Conservation (phyloP, 2,888 invertebrate species). For the Drosophila tripunctata region DNA sequence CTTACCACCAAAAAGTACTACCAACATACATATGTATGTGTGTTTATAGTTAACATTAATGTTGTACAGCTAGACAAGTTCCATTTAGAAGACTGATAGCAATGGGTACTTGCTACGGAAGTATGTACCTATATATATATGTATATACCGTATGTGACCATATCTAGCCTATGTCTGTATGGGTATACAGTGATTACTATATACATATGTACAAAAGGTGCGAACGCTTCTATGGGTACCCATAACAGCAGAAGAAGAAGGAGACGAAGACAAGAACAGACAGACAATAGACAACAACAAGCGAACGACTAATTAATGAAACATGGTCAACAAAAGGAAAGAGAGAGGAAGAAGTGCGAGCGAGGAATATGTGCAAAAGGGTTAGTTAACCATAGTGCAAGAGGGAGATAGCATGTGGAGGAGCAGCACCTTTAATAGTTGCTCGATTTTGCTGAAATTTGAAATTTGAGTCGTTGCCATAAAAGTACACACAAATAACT, state of each 20-base stretch:
- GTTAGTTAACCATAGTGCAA: slow-evolving; percentile 15
- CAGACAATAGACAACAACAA: slow-evolving; percentile 32
- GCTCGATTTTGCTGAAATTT: slow-evolving; percentile 47
- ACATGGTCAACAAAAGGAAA: slow-evolving; percentile 23
- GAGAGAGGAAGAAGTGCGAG: background rate
- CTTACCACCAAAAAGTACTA: slow-evolving; percentile 13
- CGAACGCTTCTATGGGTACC: slow-evolving; percentile 59
- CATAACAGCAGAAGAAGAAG: slow-evolving; percentile 3
- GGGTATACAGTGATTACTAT: slow-evolving; percentile 16
- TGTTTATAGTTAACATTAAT: slow-evolving; percentile 4
- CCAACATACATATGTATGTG: slow-evolving; percentile 3
- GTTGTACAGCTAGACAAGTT: slow-evolving; percentile 46
- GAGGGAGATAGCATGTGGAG: background rate
- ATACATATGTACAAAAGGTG: slow-evolving; percentile 32
- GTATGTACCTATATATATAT: slow-evolving; percentile 11
- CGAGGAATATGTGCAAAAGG: slow-evolving; percentile 19
- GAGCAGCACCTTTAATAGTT: slow-evolving; percentile 44
- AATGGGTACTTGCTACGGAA: slow-evolving; percentile 38
- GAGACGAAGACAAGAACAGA: slow-evolving; percentile 3
- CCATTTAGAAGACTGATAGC: slow-evolving; percentile 64
- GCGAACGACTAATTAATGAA: slow-evolving; percentile 55
- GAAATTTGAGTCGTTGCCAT: slow-evolving; percentile 56
- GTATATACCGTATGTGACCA: slow-evolving; percentile 49
- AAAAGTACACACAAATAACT: slow-evolving; percentile 55
- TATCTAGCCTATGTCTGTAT: slow-evolving; percentile 31